Conservation (phyloP, 2,113 vertebrate species). For the Asarcornis scutulata region DNA sequence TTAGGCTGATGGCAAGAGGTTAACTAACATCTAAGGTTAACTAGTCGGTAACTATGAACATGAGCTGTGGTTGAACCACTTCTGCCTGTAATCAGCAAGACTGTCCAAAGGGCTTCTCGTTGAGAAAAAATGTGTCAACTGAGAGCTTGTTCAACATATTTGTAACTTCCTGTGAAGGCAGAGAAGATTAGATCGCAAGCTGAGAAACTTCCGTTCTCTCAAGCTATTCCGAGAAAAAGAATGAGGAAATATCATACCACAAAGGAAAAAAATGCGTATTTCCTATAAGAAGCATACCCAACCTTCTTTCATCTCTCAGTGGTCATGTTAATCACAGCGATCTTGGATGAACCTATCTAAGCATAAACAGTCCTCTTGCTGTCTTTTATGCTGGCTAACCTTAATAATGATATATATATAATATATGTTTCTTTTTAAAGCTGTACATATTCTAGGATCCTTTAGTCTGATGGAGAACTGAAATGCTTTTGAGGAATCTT, state of each 20-base stretch:
- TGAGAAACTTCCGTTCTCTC: constrained; percentile 55
- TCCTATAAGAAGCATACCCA: background rate
- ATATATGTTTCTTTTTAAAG: background rate
- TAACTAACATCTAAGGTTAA: background rate
- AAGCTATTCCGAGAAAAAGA: constrained; percentile 70
- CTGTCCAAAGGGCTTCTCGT: background rate
- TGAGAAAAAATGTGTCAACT: background rate
- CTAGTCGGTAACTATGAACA: background rate
- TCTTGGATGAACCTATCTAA: background rate
- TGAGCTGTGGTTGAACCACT: background rate
- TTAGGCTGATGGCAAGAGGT: background rate
- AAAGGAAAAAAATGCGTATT: background rate
- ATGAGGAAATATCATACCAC: constrained; percentile 49
- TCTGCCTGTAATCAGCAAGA: background rate
- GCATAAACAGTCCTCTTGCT: background rate
- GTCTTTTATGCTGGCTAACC: background rate
- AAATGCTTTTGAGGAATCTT: background rate
- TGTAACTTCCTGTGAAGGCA: constrained; percentile 52
- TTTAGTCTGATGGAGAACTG: background rate
- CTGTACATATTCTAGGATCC: background rate
- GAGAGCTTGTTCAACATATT: constrained; percentile 18
- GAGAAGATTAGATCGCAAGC: constrained; percentile 67
- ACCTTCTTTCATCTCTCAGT: background rate
- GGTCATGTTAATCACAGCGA: background rate
- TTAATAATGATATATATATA: background rate